Percentiles rank a stretch among this genome's conserved stretches.
These are phyloP conservation scores for Cinclus cinclus DNA, from an alignment of 2,113 vertebrate genomes.

Conservation along the genomic window DNA sequence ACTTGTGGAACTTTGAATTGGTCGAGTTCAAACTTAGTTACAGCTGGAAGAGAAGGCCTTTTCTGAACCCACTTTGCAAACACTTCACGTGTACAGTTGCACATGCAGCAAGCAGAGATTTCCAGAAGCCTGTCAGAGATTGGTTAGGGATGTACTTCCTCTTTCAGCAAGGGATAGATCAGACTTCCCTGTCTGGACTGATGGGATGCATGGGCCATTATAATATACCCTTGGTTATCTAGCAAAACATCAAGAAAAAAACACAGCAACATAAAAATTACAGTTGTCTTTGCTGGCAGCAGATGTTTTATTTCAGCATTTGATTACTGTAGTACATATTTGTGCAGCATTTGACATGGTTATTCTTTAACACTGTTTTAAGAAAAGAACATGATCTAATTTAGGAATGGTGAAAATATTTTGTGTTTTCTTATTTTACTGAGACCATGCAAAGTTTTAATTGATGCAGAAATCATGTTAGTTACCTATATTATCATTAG, in stretches of 20 bases:
- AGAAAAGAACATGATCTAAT: not conserved
- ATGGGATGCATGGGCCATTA: not conserved
- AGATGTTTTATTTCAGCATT: not conserved
- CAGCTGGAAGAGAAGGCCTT: not conserved
- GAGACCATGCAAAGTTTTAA: not conserved
- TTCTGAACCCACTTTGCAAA: not conserved
- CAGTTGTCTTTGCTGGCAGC: not conserved
- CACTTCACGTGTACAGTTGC: not conserved
- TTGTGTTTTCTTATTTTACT: not conserved
- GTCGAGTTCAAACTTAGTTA: slow-evolving; percentile 29
- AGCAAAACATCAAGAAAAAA: not conserved
- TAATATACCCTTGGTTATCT: not conserved
- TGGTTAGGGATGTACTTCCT: not conserved
- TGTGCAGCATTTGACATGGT: not conserved
- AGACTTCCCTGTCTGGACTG: not conserved
- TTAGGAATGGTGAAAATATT: not conserved
- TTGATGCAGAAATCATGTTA: not conserved
- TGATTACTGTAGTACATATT: not conserved
- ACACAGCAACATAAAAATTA: not conserved
- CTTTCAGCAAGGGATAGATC: slow-evolving; percentile 2
- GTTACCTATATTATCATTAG: not conserved
- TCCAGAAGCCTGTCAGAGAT: slow-evolving; percentile 16
- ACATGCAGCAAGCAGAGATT: not conserved
- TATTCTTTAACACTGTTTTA: not conserved
- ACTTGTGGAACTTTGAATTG: slow-evolving; percentile 49